Evolutionary conservation across 2,113 vertebrate genomes (phyloP), one percentile per base, ranked within the genome.

Genomic region (Vidua macroura): DNA sequence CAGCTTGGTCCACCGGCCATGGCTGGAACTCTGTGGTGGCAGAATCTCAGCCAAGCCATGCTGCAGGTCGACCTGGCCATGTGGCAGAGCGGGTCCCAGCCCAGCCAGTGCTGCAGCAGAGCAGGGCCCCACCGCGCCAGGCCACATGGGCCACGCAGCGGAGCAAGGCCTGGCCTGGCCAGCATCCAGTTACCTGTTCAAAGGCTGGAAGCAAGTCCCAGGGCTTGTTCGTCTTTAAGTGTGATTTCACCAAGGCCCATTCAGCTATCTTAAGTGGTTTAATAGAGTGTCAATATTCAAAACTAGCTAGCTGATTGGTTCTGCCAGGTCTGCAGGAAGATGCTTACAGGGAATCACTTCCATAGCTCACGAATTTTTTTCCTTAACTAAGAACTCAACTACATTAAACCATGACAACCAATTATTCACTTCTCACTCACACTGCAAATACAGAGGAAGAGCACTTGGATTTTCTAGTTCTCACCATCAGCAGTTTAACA

Each of bases 1-100:
- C 2, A 5, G n/a, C n/a, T 33, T 37, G 24, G 46, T 13, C 33
- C 18, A 1, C 17, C 16, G 5, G 66, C 18, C 8, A 1, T 10
- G 66, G 7, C 1, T 49, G 46, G 33, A 68, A 20, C 33, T 35
- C 12, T 0, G 9, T 17, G 0, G 44, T 4, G 4, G 13, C 33
- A 49, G 33, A 49, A 49, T 11, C 46, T 51, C 46, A 37, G 66
- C 17, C 9, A 0, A 49, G 17, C 33, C 11, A 4, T 3, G 9
- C 44, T 4, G 5, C 17, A 2, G 33, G 33, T 24, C 1, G 5
- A 20, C 22, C 21, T 11, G 58, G 58, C 58, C 35, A 11, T 27
- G 35, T 1, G 18, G 53, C 11, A 4, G 11, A 25, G 24, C 23
- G 5, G 35, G n/a, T 37, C 23, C 37, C 25, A 18, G 25, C 35